phyloP scores from a whole-genome alignment of 2,888 invertebrate genomes.

The Hylaea fasciaria region DNA sequence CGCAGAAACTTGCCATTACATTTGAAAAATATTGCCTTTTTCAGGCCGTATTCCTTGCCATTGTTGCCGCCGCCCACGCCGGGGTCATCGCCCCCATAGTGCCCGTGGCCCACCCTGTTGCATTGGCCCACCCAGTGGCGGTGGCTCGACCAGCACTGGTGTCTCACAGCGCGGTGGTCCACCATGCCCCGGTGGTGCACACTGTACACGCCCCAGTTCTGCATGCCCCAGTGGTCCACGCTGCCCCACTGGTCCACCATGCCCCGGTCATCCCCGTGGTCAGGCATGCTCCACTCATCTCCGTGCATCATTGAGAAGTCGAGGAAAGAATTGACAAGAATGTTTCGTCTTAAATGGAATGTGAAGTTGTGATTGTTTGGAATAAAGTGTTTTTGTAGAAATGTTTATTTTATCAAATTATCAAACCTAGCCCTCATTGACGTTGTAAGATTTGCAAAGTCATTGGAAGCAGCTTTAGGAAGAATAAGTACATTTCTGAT shows the following conservation, averaged over 20 bases:
- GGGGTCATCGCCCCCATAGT: constrained; percentile 69
- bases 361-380: constrained; percentile 1
- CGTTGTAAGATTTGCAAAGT: too few relatives aligned
- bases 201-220: constrained; percentile 40
- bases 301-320: constrained; percentile 66
- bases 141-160: constrained; percentile 60
- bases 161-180: constrained; percentile 50
- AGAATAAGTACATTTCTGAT: too few relatives aligned
- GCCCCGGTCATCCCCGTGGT: constrained; percentile 55
- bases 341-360: background rate
- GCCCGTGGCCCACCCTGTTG: constrained; percentile 61
- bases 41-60: constrained; percentile 74
- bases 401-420: constrained; percentile 2
- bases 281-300: constrained; percentile 43
- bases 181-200: constrained; percentile 57
- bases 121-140: constrained; percentile 58
- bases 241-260: constrained; percentile 58
- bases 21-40: constrained; percentile 31
- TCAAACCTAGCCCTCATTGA: background rate
- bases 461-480: too few relatives aligned
- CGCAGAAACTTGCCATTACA: constrained; percentile 4
- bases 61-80: constrained; percentile 71
- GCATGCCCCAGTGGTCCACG: constrained; percentile 50
- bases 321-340: background rate
- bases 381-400: constrained; percentile 1